Conservation (phyloP, 1,140 invertebrate species). For the Elysia chlorotica region DNA sequence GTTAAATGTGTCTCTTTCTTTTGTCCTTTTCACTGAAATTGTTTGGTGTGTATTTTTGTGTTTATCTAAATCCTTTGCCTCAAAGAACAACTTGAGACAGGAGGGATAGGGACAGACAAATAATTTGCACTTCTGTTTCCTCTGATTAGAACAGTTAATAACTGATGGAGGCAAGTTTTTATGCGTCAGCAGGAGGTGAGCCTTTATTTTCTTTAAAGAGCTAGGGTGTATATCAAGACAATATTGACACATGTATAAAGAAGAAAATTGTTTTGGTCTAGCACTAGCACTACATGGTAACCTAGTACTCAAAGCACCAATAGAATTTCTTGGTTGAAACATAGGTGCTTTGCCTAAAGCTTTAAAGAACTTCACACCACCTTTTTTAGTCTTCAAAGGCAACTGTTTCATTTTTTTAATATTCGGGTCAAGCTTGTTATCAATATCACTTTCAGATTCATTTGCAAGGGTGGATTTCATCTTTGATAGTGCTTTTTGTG, state of each 20-base stretch:
- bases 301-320: too few species aligned
- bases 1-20: not conserved
- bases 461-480: constrained; percentile 4
- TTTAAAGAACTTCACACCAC: too few species aligned
- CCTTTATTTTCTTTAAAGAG: constrained; percentile 6
- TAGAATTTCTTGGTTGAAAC: too few species aligned
- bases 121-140: not conserved
- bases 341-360: too few species aligned
- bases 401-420: not conserved
- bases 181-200: constrained; percentile 9
- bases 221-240: constrained; percentile 1
- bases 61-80: not conserved
- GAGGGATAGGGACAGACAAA: constrained; percentile 1
- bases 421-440: not conserved
- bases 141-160: constrained; percentile 14
- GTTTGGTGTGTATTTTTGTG: constrained; percentile 6
- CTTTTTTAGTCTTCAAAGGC: too few species aligned
- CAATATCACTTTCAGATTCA: not conserved
- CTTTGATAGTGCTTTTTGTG: constrained; percentile 12
- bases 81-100: constrained; percentile 1
- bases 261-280: too few species aligned
- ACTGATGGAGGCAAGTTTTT: not conserved
- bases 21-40: too few species aligned
- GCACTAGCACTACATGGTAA: too few species aligned
- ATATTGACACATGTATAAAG: constrained; percentile 10